These are phyloP conservation scores for Myotis lucifugus DNA, from an alignment of 2,113 vertebrate genomes.

Conservation along the genomic window DNA sequence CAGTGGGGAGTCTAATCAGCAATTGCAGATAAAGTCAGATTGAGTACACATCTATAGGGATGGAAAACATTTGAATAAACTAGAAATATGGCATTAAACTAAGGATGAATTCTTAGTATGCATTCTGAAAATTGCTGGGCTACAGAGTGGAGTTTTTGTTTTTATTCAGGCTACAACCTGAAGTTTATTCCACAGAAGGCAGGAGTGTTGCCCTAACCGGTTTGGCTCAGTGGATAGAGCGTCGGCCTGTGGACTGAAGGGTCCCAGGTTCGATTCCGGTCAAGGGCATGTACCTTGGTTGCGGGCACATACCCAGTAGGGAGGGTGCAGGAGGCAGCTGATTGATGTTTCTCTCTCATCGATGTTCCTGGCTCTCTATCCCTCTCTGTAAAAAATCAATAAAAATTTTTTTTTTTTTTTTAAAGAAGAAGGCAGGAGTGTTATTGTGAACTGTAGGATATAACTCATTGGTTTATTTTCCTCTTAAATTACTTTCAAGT, in stretches of 20 bases:
- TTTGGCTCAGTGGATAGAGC: no score
- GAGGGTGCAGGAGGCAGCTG: no score
- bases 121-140: background rate
- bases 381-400: no score
- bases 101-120: background rate
- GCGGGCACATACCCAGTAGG: no score
- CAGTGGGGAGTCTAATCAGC: background rate
- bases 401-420: no score
- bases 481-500: conserved; percentile 29
- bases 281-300: no score
- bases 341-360: no score
- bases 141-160: background rate
- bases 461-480: background rate
- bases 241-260: no score
- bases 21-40: background rate
- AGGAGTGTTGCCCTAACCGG: background rate
- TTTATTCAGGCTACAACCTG: background rate
- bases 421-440: background rate
- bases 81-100: background rate
- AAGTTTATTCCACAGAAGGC: background rate
- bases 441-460: background rate
- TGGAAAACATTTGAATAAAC: conserved; percentile 12
- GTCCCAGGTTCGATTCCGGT: no score
- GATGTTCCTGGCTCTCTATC: no score
- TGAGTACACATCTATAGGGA: background rate